Evolutionary conservation across 2,888 invertebrate species (phyloP).

Genomic region (Anorthoa munda): DNA sequence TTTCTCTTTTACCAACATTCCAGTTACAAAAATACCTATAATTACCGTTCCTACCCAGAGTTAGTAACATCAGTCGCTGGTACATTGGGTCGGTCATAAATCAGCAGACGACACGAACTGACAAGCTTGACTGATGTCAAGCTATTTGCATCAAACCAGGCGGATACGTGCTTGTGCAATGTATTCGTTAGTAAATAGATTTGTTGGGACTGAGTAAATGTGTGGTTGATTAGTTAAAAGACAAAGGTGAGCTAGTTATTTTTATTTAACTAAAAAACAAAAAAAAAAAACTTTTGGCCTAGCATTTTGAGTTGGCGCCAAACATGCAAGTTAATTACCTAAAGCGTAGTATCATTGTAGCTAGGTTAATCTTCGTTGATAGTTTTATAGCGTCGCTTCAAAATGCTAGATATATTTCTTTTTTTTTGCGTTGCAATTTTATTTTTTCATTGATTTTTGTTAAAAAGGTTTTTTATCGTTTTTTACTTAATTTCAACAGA

Average conservation of each 20-base stretch:
- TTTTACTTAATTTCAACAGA: too few relatives aligned
- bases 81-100: constrained; percentile 45
- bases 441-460: too few relatives aligned
- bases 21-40: constrained; percentile 20
- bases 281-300: too few relatives aligned
- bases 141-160: constrained; percentile 63
- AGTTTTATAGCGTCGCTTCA: too few relatives aligned
- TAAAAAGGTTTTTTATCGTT: too few relatives aligned
- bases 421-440: too few relatives aligned
- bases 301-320: too few relatives aligned
- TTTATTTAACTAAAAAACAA: too few relatives aligned
- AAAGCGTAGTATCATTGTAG: too few relatives aligned
- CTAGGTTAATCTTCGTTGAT: too few relatives aligned
- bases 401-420: too few relatives aligned
- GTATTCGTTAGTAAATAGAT: constrained; percentile 40
- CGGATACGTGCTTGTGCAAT: constrained; percentile 58
- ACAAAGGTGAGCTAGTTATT: neutral
- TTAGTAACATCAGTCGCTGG: constrained; percentile 13
- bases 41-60: constrained; percentile 25
- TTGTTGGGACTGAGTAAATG: constrained; percentile 15
- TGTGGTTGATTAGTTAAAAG: constrained; percentile 12
- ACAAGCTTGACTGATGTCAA: constrained; percentile 57
- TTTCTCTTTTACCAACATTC: neutral
- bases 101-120: constrained; percentile 52
- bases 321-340: too few relatives aligned